Percentiles rank a stretch among this genome's conserved stretches.
Conservation (phyloP, 2,113 vertebrate genomes). For the Glareola pratincola region DNA sequence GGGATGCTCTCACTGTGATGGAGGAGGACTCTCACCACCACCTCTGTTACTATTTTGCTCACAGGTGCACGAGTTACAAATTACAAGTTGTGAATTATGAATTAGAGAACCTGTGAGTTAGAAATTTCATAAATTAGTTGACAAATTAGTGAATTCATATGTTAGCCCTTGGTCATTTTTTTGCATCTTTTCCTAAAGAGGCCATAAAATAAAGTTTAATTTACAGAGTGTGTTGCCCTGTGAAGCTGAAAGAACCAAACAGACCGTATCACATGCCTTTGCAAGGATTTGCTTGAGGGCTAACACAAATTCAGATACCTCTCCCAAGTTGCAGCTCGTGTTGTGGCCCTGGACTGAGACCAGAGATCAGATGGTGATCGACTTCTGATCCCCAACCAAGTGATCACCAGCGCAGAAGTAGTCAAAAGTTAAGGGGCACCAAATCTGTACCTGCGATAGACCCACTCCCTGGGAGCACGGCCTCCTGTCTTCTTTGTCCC, state of each 20-base stretch:
- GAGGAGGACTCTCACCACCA: not conserved
- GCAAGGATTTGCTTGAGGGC: not conserved
- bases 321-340: not conserved
- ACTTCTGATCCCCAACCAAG: not conserved
- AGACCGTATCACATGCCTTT: not conserved
- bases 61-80: not conserved
- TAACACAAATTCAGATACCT: not conserved
- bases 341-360: not conserved
- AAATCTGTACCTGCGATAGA: not conserved
- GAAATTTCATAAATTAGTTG: not conserved
- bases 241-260: not conserved
- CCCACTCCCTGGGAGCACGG: not conserved
- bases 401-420: not conserved
- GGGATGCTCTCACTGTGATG: accelerated
- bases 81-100: not conserved
- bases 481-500: not conserved
- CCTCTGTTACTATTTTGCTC: not conserved
- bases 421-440: not conserved
- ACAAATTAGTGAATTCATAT: not conserved
- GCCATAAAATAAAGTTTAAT: not conserved
- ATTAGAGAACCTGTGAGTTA: not conserved
- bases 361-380: not conserved
- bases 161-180: not conserved
- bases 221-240: not conserved
- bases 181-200: not conserved